A percentile compares a stretch with the other conserved stretches of the same genome.
phyloP scores from a whole-genome alignment of 2,888 invertebrate species.

The Andrena dorsata region DNA sequence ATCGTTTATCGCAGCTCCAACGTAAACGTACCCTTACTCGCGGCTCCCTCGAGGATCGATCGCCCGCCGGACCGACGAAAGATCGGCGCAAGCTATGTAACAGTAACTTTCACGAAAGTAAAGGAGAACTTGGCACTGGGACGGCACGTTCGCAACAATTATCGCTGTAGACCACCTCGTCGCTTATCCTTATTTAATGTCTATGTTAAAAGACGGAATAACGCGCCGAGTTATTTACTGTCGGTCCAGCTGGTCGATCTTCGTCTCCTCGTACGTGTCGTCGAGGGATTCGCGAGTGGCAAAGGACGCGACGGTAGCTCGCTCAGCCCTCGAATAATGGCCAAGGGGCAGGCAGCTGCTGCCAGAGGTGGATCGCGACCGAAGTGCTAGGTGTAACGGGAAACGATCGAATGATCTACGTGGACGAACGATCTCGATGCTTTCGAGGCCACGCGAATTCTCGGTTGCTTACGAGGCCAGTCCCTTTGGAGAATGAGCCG shows the following conservation, averaged over 20 bases:
- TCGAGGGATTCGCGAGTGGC: neutral
- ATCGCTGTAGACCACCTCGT: slow-evolving; percentile 52
- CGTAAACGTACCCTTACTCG: too few species aligned
- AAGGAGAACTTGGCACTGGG: slow-evolving; percentile 64
- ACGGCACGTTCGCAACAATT: slow-evolving; percentile 63
- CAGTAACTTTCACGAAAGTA: slow-evolving; percentile 58
- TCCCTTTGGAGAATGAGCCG: slow-evolving; percentile 70
- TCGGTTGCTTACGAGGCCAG: slow-evolving; percentile 66
- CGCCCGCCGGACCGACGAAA: slow-evolving; percentile 23
- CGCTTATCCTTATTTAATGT: slow-evolving; percentile 58
- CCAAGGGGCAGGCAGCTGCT: slow-evolving; percentile 15
- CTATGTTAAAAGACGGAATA: slow-evolving; percentile 63
- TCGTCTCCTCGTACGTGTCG: neutral
- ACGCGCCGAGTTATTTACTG: slow-evolving; percentile 46
- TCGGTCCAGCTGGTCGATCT: slow-evolving; percentile 47
- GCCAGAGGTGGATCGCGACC: slow-evolving; percentile 33
- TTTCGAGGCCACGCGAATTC: neutral
- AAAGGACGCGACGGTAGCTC: slow-evolving; percentile 7
- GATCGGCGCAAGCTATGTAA: slow-evolving; percentile 58
- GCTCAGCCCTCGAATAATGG: slow-evolving; percentile 25
- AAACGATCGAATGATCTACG: slow-evolving; percentile 8
- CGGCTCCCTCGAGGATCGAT: slow-evolving; percentile 8
- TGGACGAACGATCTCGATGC: slow-evolving; percentile 10
- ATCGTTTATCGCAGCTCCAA: too few species aligned
- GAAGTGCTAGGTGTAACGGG: slow-evolving; percentile 16